Evolutionary conservation across 2,888 invertebrate genomes (phyloP).

Genomic region (Sicus ferrugineus): DNA sequence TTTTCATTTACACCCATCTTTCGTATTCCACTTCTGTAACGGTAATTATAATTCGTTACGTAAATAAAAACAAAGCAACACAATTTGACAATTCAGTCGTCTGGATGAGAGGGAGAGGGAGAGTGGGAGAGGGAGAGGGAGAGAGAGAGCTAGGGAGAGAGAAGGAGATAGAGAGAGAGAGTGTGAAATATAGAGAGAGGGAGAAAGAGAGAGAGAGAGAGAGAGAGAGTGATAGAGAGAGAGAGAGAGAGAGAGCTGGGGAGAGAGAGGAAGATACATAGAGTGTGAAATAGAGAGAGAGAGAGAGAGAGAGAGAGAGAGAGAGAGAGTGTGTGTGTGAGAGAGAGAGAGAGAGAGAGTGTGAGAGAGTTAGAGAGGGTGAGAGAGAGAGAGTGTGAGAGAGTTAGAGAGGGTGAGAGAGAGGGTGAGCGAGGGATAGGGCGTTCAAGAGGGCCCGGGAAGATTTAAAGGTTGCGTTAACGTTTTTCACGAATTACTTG

Average conservation of each 20-base stretch:
- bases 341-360: too few species aligned
- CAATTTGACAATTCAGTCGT: background rate
- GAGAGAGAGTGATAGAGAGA: background rate
- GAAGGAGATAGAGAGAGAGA: background rate
- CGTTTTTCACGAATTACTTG: background rate
- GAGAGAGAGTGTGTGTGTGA: too few species aligned
- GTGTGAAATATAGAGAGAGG: background rate
- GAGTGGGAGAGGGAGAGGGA: background rate
- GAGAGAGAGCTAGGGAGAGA: too few species aligned
- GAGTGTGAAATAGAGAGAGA: background rate
- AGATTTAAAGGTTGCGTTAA: background rate
- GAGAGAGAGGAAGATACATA: background rate
- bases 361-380: too few species aligned
- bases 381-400: too few species aligned
- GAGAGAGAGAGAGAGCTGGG: too few species aligned
- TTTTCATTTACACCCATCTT: constrained; percentile 15
- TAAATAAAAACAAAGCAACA: constrained; percentile 29
- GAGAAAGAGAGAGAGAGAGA: background rate
- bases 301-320: too few species aligned
- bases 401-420: too few species aligned
- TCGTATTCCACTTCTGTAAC: constrained; percentile 31
- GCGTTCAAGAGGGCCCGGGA: too few species aligned
- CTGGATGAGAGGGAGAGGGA: background rate
- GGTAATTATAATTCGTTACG: constrained; percentile 38
- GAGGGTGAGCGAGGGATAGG: too few species aligned